Evolutionary conservation across 2,888 invertebrate species (phyloP), one percentile per base, ranked within the genome.

Genomic region (Apotomis turbidana): DNA sequence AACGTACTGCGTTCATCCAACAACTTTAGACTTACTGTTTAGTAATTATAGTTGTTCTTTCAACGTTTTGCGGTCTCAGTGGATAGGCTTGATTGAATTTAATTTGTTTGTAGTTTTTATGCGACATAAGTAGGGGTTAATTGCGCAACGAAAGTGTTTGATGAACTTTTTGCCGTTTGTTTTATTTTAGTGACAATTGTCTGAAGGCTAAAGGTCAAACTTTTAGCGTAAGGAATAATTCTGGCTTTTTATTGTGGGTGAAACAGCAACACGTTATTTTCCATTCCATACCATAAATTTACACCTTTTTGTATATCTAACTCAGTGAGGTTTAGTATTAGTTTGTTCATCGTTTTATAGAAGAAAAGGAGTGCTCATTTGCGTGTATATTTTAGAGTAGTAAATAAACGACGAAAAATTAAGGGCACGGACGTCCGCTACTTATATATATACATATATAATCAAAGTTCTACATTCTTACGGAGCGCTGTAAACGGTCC

Each of bases 141-240:
- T 71, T 71, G 71, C 67, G 57, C 62, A 71, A 57, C 67, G 61
- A 71, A 67, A 71, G 71, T 71, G 61, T 67, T 68, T 51, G 67
- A 68, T 68, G 51, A 52, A 51, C 67, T 71, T 71, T 71, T 67
- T 70, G 59, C 27, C 0, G 12, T 38, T 71, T 15, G 61, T 51
- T 68, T 71, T 71, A 71, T 67, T 71, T 67, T 61, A 61, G 44
- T 15, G 9, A n/a, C n/a, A 67, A 68, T 62, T 62, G n/a, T 54
- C n/a, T 57, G 46, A 4, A 62, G 61, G 49, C 6, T 62, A 66
- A 57, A 66, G 66, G 66, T 66, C 36, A 13, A 57, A 27, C 27
- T 27, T 27, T 2, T 27, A 27, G 27, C 27, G 27, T 49, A 13
- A 13, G 54, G 27, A 27, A 13, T 49, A 2, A 9, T 49, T 9